phyloP scores from a whole-genome alignment of 2,888 invertebrate species.

The Hedychridium roseum region DNA sequence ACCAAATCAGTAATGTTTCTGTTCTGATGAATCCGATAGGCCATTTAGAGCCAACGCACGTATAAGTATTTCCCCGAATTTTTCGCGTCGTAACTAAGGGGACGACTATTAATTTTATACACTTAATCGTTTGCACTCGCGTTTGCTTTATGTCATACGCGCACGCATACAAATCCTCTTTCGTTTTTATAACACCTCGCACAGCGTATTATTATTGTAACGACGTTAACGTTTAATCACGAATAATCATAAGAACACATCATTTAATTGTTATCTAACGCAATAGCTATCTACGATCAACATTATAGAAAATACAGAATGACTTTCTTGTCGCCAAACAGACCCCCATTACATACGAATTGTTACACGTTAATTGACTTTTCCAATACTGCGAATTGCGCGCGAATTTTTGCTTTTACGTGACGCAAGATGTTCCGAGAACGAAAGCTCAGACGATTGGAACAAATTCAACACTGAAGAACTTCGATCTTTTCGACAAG shows the following conservation, averaged over 20 bases:
- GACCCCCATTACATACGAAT: slow-evolving; percentile 37
- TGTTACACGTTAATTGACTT: slow-evolving; percentile 47
- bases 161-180: slow-evolving; percentile 15
- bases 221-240: slow-evolving; percentile 35
- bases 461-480: too few relatives aligned
- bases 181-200: slow-evolving; percentile 17
- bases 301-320: slow-evolving; percentile 52
- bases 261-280: slow-evolving; percentile 44
- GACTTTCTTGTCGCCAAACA: slow-evolving; percentile 34
- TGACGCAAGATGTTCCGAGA: too few relatives aligned
- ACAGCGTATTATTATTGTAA: slow-evolving; percentile 25
- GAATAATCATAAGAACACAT: slow-evolving; percentile 52
- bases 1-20: slow-evolving; percentile 21
- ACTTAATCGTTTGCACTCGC: slow-evolving; percentile 8
- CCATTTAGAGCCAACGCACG: slow-evolving; percentile 39
- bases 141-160: slow-evolving; percentile 3
- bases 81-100: slow-evolving; percentile 16
- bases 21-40: slow-evolving; percentile 35
- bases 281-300: slow-evolving; percentile 44
- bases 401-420: slow-evolving; percentile 27
- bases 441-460: too few relatives aligned
- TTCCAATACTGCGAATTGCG: slow-evolving; percentile 47
- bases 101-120: slow-evolving; percentile 18
- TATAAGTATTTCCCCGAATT: slow-evolving; percentile 17
- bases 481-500: too few relatives aligned